Evolutionary conservation across 2,113 vertebrate species (phyloP), one percentile per base, ranked within the genome.

Genomic region (Petroica traversi): DNA sequence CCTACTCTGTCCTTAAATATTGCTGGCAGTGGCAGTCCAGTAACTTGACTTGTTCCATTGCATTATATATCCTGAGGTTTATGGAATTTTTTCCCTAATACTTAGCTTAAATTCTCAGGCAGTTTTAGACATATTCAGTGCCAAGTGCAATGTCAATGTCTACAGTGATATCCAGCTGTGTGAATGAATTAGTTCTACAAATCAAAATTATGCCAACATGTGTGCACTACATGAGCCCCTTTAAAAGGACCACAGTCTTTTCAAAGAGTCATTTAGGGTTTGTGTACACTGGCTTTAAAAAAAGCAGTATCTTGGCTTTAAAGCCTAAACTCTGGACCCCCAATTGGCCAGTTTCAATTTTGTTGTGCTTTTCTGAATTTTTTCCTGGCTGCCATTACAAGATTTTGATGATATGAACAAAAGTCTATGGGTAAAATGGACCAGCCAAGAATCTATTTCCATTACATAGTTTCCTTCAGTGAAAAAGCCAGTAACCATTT

Each of bases 161-260:
- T 72, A 51, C 34, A 82, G 48, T 75, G 66, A 52, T 36, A 68
- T 64, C 49, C 58, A 85, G 26, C 34, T 72, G 17, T 68, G 59
- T 46, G 49, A 36, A 28, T 57, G 12, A 73, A 86, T 84, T 58
- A 49, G 10, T 73, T 55, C 17, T 41, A 33, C n/a, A 76, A 88
- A 79, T 57, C 23, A 54, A 54, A 91, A 69, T 66, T 1, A 34
- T 1, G 2, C 23, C 61, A 78, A 55, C 4, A 41, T 0, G 0
- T 36, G 24, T 71, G 51, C 20, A 14, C 12, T 51, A 6, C 8
- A 2, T 22, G 11, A 31, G 17, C 19, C 28, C 9, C 17, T 82
- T 80, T 38, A 23, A 49, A 90, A 63, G 11, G 26, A 57, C 13
- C 3, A 11, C 29, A 20, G 29, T 87, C 29, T 33, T 62, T 76